These are phyloP conservation scores for Agonopterix subpropinquella DNA, from an alignment of 2,888 invertebrate genomes.

Conservation along the genomic window DNA sequence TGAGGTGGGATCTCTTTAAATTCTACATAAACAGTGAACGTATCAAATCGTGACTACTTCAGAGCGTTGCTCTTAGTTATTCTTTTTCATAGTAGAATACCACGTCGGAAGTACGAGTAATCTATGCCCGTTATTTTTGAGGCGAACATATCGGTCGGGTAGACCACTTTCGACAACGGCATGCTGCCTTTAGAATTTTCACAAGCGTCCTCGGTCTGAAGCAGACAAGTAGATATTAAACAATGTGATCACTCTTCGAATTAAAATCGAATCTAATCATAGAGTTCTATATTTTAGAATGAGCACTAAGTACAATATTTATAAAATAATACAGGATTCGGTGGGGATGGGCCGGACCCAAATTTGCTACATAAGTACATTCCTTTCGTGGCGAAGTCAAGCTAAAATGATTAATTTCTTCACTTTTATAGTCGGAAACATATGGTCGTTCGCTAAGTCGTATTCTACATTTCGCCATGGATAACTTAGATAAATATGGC, in stretches of 20 bases:
- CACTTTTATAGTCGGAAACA: background rate
- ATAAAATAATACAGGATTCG: constrained; percentile 20
- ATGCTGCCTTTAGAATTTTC: background rate
- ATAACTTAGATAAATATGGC: background rate
- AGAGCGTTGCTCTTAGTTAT: constrained; percentile 13
- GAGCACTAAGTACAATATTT: constrained; percentile 16
- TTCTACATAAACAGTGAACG: constrained; percentile 36
- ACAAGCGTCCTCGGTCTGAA: background rate
- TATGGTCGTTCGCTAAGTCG: background rate
- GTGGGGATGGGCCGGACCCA: constrained; percentile 19
- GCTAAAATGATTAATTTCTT: background rate
- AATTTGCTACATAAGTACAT: background rate
- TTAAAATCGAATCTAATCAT: constrained; percentile 1
- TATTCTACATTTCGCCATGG: background rate
- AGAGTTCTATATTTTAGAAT: background rate
- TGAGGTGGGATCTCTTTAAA: constrained; percentile 54
- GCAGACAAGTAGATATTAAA: background rate
- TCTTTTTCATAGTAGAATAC: constrained; percentile 4
- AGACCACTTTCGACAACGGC: background rate
- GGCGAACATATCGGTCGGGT: too few species aligned
- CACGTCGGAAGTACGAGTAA: constrained; percentile 10
- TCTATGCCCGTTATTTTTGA: too few species aligned
- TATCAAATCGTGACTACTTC: constrained; percentile 37
- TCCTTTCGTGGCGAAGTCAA: background rate
- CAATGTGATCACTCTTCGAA: constrained; percentile 1